These are phyloP conservation scores for Eira barbara DNA, from an alignment of 2,113 vertebrate species.

Conservation along the genomic window DNA sequence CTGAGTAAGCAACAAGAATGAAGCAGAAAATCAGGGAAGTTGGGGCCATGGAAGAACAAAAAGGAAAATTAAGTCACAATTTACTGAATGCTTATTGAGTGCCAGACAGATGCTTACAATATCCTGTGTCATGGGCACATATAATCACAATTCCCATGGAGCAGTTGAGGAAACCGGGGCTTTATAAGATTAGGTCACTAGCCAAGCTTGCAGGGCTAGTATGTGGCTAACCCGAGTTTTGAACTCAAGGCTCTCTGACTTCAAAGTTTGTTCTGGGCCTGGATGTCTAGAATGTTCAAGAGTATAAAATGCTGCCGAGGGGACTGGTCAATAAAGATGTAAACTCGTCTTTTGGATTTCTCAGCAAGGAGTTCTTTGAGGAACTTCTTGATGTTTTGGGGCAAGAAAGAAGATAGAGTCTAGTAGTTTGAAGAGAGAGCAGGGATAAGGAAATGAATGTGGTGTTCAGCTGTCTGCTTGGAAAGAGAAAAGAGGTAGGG, in stretches of 20 bases:
- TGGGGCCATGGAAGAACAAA: neutral
- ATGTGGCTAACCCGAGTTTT: neutral
- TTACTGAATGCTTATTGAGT: neutral
- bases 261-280: neutral
- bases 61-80: neutral
- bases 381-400: neutral
- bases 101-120: neutral
- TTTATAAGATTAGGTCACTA: neutral
- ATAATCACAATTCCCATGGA: neutral
- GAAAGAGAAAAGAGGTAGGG: neutral
- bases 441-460: neutral
- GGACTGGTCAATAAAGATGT: neutral
- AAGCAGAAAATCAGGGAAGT: neutral
- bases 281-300: neutral
- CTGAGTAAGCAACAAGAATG: neutral
- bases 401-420: neutral
- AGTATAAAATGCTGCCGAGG: neutral
- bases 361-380: neutral
- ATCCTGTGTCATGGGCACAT: neutral
- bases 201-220: neutral
- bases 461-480: neutral
- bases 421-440: neutral
- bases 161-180: neutral
- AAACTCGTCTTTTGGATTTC: neutral
- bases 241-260: neutral